Base-by-base conservation (phyloP, 2,797 vertebrate genomes). In the Poecilia picta region DNA sequence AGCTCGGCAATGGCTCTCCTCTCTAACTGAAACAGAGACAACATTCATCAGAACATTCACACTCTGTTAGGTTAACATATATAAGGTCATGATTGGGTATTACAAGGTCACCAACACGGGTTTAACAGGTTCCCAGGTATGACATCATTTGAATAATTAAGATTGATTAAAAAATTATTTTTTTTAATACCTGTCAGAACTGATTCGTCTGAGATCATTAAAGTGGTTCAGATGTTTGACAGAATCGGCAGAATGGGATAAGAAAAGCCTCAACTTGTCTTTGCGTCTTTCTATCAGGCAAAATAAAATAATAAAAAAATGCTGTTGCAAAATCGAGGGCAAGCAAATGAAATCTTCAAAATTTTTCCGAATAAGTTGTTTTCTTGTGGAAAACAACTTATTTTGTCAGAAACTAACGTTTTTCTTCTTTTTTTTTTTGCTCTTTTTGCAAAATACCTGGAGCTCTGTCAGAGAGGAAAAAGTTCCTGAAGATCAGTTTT, bases 1-100 rank as follows among this genome's bases (percentile, higher is more conserved):
- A 90, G 76, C 80, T 72, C 78, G 78, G 86, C 85, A 81, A 57
- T 79, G 80, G 85, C 66, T 75, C 55, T 31, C 77, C 53, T 72
- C 72, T 57, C 55, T 15, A 55, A 31, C 59, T 76, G 25, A 74
- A 47, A 57, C 57, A 39, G 20, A 43, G 23, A n/a, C 66, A 43
- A n/a, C 39, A 70, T n/a, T 70, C 25, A n/a, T 70, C 33, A n/a
- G 66, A n/a, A 70, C 66, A 70, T n/a, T 70, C 5, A 70, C 23
- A 70, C 36, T 20, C 39, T 39, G 66, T 70, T 70, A n/a, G 66
- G 11, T 43, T 43, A 13, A 70, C 8, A 2, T 43, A 1, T 43
- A 25, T n/a, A n/a, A 70, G 10, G 66, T 70, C 66, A 13, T 1
- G 2, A 25, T 13, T 15, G 41, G 36, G 39, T 4, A 13, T 25